These are phyloP conservation scores for Dryocosmus kuriphilus DNA, from an alignment of 2,888 invertebrate genomes.

Conservation along the genomic window DNA sequence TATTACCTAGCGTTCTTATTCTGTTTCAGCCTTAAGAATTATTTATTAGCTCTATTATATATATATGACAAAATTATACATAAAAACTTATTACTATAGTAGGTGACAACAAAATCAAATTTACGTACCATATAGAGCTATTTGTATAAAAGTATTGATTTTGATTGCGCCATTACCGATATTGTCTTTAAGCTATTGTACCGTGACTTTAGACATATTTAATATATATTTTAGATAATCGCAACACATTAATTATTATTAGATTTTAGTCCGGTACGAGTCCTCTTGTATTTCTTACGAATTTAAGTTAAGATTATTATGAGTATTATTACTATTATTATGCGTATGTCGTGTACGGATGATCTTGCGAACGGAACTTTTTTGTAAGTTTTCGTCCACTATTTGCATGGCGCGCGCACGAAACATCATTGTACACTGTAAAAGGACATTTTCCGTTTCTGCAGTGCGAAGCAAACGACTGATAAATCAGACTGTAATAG, in stretches of 20 bases:
- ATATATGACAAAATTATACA: slow-evolving; percentile 58
- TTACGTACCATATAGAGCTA: slow-evolving; percentile 69
- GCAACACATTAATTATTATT: slow-evolving; percentile 59
- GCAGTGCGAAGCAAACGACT: slow-evolving; percentile 9
- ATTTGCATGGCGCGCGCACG: not conserved
- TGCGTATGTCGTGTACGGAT: slow-evolving; percentile 38
- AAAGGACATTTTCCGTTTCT: slow-evolving; percentile 17
- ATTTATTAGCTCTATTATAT: slow-evolving; percentile 66
- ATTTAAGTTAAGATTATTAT: slow-evolving; percentile 47
- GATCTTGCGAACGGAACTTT: slow-evolving; percentile 27
- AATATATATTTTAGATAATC: slow-evolving; percentile 60
- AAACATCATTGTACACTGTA: not conserved
- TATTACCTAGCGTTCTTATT: slow-evolving; percentile 15
- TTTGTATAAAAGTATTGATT: slow-evolving; percentile 70
- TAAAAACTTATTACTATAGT: slow-evolving; percentile 61
- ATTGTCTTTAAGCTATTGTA: slow-evolving; percentile 25
- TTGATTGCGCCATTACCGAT: slow-evolving; percentile 51
- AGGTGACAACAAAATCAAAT: slow-evolving; percentile 64
- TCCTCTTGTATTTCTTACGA: slow-evolving; percentile 54
- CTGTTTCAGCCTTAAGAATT: slow-evolving; percentile 56
- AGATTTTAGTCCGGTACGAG: slow-evolving; percentile 55
- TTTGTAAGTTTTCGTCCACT: slow-evolving; percentile 38
- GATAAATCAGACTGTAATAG: slow-evolving; percentile 33
- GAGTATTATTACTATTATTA: slow-evolving; percentile 56
- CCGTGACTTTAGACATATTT: slow-evolving; percentile 14